These are phyloP conservation scores for Perca schrenkii DNA, from an alignment of 2,113 vertebrate species.

Conservation along the genomic window DNA sequence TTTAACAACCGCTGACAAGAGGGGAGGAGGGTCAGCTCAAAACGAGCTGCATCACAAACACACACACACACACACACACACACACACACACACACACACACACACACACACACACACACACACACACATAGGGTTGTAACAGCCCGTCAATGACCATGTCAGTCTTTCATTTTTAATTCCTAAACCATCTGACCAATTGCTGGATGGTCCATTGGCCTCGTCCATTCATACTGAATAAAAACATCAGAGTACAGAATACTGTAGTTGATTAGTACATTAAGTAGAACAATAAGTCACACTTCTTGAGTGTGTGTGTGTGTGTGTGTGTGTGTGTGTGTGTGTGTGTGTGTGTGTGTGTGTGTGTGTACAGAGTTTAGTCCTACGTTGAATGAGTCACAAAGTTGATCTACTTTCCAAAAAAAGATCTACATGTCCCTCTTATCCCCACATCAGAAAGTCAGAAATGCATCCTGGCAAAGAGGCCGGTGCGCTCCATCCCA, in stretches of 20 bases:
- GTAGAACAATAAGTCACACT: slow-evolving; percentile 39
- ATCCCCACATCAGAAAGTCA: slow-evolving; percentile 28
- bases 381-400: background rate
- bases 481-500: slow-evolving; percentile 89
- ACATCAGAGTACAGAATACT: slow-evolving; percentile 1
- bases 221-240: slow-evolving; percentile 46
- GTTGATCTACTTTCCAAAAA: background rate
- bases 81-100: slow-evolving; percentile 41
- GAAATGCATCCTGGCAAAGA: slow-evolving; percentile 83
- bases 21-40: slow-evolving; percentile 64
- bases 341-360: slow-evolving; percentile 16
- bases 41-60: slow-evolving; percentile 58
- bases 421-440: too few species aligned
- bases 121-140: slow-evolving; percentile 42
- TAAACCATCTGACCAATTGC: too few species aligned
- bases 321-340: slow-evolving; percentile 15
- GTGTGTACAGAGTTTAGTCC: background rate
- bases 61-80: slow-evolving; percentile 21
- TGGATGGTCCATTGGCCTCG: slow-evolving; percentile 43
- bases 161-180: too few species aligned
- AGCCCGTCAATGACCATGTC: too few species aligned
- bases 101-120: slow-evolving; percentile 46
- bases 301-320: background rate
- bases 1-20: slow-evolving; percentile 85
- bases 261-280: slow-evolving; percentile 56